A percentile compares a stretch with the other conserved stretches of the same genome.
These are phyloP conservation scores for Trichogramma pretiosum DNA, from an alignment of 1,140 invertebrate species.

Conservation along the genomic window DNA sequence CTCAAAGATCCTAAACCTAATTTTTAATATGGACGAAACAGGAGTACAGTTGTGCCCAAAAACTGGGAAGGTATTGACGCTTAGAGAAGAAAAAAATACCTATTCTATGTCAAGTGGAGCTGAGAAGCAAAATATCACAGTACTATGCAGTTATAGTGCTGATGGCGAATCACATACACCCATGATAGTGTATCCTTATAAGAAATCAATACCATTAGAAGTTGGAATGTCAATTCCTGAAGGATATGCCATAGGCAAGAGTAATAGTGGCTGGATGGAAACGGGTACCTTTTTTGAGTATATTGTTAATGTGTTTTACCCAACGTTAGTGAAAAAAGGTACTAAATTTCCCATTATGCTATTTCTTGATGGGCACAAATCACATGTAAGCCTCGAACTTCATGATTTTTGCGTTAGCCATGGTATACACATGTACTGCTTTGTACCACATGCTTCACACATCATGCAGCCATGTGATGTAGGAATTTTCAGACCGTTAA, in stretches of 20 bases:
- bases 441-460: slow-evolving; percentile 37
- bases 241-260: slow-evolving; percentile 28
- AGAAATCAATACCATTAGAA: slow-evolving; percentile 18
- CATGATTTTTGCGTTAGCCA: slow-evolving; percentile 26
- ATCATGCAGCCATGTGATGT: slow-evolving; percentile 41
- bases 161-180: slow-evolving; percentile 2
- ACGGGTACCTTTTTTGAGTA: slow-evolving; percentile 34
- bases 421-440: slow-evolving; percentile 23
- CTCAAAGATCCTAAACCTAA: slow-evolving; percentile 25
- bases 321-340: slow-evolving; percentile 23
- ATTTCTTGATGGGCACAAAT: slow-evolving; percentile 25
- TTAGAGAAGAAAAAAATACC: slow-evolving; percentile 10
- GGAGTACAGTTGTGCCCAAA: slow-evolving; percentile 24
- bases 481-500: slow-evolving; percentile 31
- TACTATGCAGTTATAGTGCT: slow-evolving; percentile 10
- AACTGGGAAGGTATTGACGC: slow-evolving; percentile 15
- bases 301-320: slow-evolving; percentile 30
- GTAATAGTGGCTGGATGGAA: slow-evolving; percentile 36
- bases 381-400: slow-evolving; percentile 23
- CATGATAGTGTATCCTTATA: slow-evolving; percentile 23
- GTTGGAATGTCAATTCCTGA: slow-evolving; percentile 26
- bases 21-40: slow-evolving; percentile 38
- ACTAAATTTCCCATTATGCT: slow-evolving; percentile 22
- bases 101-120: slow-evolving; percentile 11
- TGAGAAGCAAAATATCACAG: slow-evolving; percentile 13